Base-by-base conservation (phyloP, 2,113 vertebrate species). In the Tachysurus fulvidraco region DNA sequence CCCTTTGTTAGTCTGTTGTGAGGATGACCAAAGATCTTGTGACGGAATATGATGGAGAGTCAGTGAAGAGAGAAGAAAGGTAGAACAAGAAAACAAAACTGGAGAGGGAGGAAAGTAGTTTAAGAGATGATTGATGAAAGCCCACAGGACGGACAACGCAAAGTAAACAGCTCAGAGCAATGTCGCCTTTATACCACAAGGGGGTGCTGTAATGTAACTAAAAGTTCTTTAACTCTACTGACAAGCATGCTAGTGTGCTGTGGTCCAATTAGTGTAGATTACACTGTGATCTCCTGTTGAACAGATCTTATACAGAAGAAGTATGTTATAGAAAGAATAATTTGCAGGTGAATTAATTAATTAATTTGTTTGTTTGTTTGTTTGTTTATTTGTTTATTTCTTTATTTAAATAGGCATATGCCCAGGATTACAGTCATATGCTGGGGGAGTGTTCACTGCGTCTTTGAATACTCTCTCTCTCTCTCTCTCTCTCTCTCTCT, bases 401-500 rank as follows among this genome's bases (percentile, higher is more conserved):
- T 9, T 50, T 50, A 50, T 50, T 50, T 41, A 71, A 9, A 17
- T 41, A 30, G 67, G 30, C 19, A 16, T 28, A 50, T 74, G 5
- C 16, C 5, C 16, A 77, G 25, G 41, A 1, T 30, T 36, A 36
- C 36, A 52, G 17, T 54, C 59, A 50, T 46, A 30, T 52, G 30
- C 17, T 25, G 21, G 73, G 46, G 59, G 76, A 41, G 73, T 77
- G 41, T 78, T 55, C 9, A 85, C 54, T 55, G 67, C 62, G n/a
- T 25, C 54, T 83, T 28, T 3, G 17, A 59, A 67, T 52, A 30
- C 50, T 0, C 73, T 30, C 76, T 73, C 55, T 55, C 82, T 73
- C 71, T 54, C 84, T 52, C 73, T 74, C 69, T 67, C 78, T 46
- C 77, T 60, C 80, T 52, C 54, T 77, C 87, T 81, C 85, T 83